Conservation (phyloP, 2,797 vertebrate genomes). For the Valencia hispanica region DNA sequence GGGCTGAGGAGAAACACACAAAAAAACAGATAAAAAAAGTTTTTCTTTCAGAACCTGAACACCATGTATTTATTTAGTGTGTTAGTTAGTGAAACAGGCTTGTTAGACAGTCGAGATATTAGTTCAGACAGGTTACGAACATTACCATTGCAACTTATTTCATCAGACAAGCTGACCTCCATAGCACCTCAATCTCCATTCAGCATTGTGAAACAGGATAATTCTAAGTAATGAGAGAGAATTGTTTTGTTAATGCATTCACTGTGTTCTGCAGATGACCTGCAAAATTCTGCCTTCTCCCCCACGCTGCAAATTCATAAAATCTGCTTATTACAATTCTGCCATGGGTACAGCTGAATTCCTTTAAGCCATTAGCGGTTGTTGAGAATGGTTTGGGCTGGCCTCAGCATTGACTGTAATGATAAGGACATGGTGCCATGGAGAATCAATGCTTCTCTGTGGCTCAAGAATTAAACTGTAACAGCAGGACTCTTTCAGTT, state of each 20-base stretch:
- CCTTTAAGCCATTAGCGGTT: constrained; percentile 76
- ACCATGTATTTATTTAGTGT: constrained; percentile 13
- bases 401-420: constrained; percentile 71
- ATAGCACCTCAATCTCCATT: constrained; percentile 53
- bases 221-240: constrained; percentile 57
- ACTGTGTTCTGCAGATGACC: constrained; percentile 52
- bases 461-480: constrained; percentile 70
- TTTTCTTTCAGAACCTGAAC: constrained; percentile 24
- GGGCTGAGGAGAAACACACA: constrained; percentile 22
- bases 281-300: constrained; percentile 35
- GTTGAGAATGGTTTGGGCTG: constrained; percentile 64
- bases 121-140: constrained; percentile 41
- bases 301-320: constrained; percentile 57
- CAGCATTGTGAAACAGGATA: constrained; percentile 48
- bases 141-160: constrained; percentile 52
- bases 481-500: constrained; percentile 55
- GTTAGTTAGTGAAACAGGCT: constrained; percentile 24
- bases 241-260: constrained; percentile 66
- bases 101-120: constrained; percentile 46
- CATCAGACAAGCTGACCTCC: constrained; percentile 60
- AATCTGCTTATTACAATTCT: constrained; percentile 75
- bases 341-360: constrained; percentile 66
- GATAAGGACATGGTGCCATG: constrained; percentile 70
- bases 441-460: constrained; percentile 73
- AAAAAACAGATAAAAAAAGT: not conserved